Evolutionary conservation across 2,113 vertebrate genomes (phyloP).

Genomic region (Prinia subflava): DNA sequence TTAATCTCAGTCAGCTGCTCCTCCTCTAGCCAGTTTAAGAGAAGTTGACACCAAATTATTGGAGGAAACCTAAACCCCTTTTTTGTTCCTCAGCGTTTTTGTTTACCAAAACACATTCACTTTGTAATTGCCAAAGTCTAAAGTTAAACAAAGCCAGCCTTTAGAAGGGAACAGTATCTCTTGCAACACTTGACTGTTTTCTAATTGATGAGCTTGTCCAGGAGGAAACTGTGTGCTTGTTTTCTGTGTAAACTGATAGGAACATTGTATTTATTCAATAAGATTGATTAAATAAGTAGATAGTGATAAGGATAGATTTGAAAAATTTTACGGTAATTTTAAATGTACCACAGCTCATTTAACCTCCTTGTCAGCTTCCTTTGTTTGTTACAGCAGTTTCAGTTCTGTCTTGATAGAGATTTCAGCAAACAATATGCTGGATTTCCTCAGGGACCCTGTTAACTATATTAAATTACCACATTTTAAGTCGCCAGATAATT

Average conservation of each 20-base stretch:
- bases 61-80: neutral
- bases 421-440: conserved; percentile 3
- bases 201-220: neutral
- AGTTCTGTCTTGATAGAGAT: neutral
- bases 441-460: conserved; percentile 19
- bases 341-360: neutral
- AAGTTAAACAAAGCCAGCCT: neutral
- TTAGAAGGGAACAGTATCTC: neutral
- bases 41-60: neutral
- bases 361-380: neutral
- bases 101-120: neutral
- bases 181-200: neutral
- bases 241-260: neutral
- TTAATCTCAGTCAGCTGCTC: conserved; percentile 22
- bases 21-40: neutral
- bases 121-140: neutral
- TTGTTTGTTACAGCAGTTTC: conserved; percentile 18
- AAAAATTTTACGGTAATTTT: neutral
- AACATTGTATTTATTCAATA: neutral
- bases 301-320: neutral
- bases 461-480: conserved; percentile 35
- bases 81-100: neutral
- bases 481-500: conserved; percentile 36
- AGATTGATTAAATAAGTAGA: neutral
- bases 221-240: neutral